phyloP scores from a whole-genome alignment of 2,113 vertebrate species.

The Oncorhynchus masou region DNA sequence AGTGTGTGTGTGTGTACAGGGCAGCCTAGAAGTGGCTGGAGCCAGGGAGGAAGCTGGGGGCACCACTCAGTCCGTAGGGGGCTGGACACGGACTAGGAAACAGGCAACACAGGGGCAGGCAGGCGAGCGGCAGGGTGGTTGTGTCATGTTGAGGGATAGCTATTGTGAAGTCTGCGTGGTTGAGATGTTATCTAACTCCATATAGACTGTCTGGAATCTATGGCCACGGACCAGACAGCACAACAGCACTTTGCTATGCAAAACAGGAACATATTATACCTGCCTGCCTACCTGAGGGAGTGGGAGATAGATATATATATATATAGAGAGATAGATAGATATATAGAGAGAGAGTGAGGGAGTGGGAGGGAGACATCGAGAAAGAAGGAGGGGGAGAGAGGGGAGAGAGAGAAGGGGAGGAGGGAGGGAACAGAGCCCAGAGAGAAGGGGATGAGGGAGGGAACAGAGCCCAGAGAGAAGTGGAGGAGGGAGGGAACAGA shows the following conservation, averaged over 20 bases:
- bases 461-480: too few relatives aligned
- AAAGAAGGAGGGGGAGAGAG: background rate
- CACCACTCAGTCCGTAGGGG: background rate
- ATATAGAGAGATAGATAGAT: too few relatives aligned
- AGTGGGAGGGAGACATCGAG: background rate
- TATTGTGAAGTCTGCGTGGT: background rate
- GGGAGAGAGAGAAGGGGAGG: background rate
- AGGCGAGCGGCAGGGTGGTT: background rate
- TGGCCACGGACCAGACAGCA: constrained; percentile 13
- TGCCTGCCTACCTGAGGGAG: background rate
- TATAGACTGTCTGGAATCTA: constrained; percentile 28
- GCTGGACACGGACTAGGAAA: too few relatives aligned
- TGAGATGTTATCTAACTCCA: constrained; percentile 11
- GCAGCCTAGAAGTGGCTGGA: background rate
- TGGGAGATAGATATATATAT: background rate
- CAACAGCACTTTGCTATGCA: background rate
- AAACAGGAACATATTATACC: background rate
- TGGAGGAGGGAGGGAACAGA: too few relatives aligned
- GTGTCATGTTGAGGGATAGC: constrained; percentile 22
- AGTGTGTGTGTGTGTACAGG: background rate
- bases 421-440: too few relatives aligned
- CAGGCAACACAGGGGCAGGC: constrained; percentile 5
- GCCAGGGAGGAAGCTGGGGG: background rate
- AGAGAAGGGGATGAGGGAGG: too few relatives aligned
- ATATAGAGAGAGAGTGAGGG: background rate